Base-by-base conservation (phyloP, 2,113 vertebrate genomes). In the Herpailurus yagouaroundi region DNA sequence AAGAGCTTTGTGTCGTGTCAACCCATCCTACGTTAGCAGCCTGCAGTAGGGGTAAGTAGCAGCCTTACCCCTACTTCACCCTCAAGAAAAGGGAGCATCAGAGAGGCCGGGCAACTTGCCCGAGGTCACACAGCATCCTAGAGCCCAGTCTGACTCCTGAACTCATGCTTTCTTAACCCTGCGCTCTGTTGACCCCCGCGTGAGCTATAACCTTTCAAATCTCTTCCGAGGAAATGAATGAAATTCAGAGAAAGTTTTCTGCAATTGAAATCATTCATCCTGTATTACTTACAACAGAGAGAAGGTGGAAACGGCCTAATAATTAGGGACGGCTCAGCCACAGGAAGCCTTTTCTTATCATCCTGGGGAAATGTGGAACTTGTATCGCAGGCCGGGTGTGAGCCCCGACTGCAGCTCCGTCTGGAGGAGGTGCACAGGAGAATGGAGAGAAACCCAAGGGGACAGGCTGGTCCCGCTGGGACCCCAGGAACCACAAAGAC, bases 381-480 rank as follows among this genome's bases (percentile, higher is more conserved):
- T 74, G 15, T 18, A 4, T 48, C 60, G 23, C 31, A 36, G 73
- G 7, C 25, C 11, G n/a, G 14, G 31, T 0, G 25, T 10, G 38
- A 29, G 0, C 55, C 4, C 77, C 33, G 87, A 33, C 27, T 3
- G 1, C 76, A 23, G 18, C 55, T 7, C 11, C 8, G 4, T 1
- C 10, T 27, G 6, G 18, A 80, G 68, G 33, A 64, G 52, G n/a
- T 2, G 55, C 2, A 0, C 0, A 0, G 2, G 5, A 7, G 33
- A 21, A 21, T 7, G 12, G 10, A 11, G 14, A 71, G 14, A 15
- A 63, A 13, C 21, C 63, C 0, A 0, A 29, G 21, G 60, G 8
- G 73, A 14, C 36, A 15, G 27, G 4, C 79, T 11, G 36, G 66
- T 27, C 38, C 68, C 33, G 1, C 0, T 0, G 25, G 64, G 29